A percentile compares a stretch with the other conserved stretches of the same genome.
Evolutionary conservation across 2,113 vertebrate species (phyloP).

Genomic region (Pelvicachromis taeniatus): DNA sequence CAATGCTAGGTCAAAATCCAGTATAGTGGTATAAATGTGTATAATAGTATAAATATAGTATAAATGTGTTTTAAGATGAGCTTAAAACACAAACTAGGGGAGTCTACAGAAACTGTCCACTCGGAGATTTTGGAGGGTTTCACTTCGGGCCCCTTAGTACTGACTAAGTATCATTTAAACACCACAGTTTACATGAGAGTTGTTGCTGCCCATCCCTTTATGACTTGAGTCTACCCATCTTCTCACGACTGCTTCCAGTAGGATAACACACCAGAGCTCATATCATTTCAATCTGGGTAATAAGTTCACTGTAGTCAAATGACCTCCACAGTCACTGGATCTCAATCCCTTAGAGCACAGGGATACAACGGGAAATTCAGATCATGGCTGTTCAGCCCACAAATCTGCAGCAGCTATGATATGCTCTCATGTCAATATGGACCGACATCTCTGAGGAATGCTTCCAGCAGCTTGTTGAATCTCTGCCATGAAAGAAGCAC

Average conservation of each 20-base stretch:
- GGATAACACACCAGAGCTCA: background rate
- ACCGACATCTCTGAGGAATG: background rate
- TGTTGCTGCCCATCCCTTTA: background rate
- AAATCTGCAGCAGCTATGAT: background rate
- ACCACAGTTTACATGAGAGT: background rate
- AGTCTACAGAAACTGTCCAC: background rate
- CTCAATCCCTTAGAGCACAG: background rate
- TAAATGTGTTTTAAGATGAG: background rate
- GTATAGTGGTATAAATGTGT: too few relatives aligned
- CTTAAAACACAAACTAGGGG: background rate
- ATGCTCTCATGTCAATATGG: background rate
- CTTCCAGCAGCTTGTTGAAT: background rate
- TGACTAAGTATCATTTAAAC: background rate
- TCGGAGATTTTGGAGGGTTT: too few relatives aligned
- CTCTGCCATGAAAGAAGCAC: background rate
- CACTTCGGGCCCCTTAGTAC: background rate
- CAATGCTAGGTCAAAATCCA: background rate
- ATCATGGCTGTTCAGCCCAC: background rate
- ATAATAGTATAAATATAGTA: background rate
- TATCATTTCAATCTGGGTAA: background rate
- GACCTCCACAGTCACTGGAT: background rate
- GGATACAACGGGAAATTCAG: background rate
- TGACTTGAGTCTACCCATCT: background rate
- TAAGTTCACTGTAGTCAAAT: background rate
- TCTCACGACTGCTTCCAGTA: background rate